Evolutionary conservation across 2,797 vertebrate genomes (phyloP).

Genomic region (Oceanodroma leucorhoa): DNA sequence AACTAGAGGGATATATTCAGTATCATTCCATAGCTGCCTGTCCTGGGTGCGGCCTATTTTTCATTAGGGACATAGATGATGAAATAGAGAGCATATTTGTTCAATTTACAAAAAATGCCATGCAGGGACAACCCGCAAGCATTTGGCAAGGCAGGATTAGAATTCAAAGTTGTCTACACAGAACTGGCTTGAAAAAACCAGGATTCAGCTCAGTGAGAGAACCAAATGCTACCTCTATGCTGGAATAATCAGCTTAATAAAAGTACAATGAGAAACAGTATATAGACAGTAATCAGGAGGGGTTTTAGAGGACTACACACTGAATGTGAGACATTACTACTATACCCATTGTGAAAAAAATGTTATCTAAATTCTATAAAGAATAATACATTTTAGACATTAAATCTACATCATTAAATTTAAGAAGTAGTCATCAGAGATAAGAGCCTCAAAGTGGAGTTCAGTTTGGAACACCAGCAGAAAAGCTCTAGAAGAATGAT

Average conservation of each 20-base stretch:
- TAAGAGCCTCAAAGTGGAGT: background rate
- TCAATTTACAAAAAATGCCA: background rate
- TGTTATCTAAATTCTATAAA: background rate
- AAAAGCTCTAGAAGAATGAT: background rate
- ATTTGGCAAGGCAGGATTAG: background rate
- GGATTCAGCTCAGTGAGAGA: background rate
- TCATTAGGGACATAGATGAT: background rate
- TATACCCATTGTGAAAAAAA: background rate
- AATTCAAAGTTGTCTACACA: background rate
- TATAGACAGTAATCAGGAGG: background rate
- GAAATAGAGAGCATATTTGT: background rate
- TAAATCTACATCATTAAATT: background rate
- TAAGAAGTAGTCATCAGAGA: background rate
- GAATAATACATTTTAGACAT: background rate
- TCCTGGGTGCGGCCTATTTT: background rate
- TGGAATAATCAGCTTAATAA: background rate
- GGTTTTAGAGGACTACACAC: background rate
- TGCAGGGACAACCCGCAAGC: background rate
- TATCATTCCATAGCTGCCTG: background rate
- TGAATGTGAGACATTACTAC: background rate
- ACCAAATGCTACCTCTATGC: background rate
- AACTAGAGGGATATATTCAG: background rate
- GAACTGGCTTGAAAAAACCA: background rate
- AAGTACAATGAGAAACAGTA: background rate
- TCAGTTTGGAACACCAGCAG: background rate